Percentiles rank a stretch among this genome's conserved stretches.
Conservation (phyloP, 92 coral and sea anemone species). For the Parazoanthus atlanticus region DNA sequence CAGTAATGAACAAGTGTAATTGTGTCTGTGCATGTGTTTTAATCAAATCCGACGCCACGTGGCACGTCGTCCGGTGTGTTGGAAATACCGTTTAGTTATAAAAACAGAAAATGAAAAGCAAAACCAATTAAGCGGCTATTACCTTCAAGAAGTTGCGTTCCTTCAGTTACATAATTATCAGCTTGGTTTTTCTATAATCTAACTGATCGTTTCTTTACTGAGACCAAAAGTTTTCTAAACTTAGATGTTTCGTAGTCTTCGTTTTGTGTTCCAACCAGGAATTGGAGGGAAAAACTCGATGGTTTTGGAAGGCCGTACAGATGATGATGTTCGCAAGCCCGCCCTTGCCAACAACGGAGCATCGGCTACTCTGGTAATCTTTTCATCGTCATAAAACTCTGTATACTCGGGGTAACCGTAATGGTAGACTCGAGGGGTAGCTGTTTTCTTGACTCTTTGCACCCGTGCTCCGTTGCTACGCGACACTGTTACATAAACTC, state of each 20-base stretch:
- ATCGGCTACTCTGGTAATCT: background rate
- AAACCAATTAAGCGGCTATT: no score
- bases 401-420: slow-evolving; percentile 28
- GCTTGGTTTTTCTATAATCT: background rate
- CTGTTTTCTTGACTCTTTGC: slow-evolving; percentile 35
- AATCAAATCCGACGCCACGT: no score
- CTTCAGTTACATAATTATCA: background rate
- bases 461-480: slow-evolving; percentile 48
- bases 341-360: slow-evolving; percentile 11
- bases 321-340: slow-evolving; percentile 5
- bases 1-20: no score
- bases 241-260: slow-evolving; percentile 32
- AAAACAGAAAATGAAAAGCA: no score
- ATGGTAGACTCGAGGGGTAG: slow-evolving; percentile 3
- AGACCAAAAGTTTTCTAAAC: background rate
- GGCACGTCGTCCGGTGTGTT: no score
- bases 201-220: background rate
- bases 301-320: slow-evolving; percentile 2
- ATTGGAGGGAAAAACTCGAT: slow-evolving; percentile 38
- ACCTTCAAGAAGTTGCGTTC: background rate
- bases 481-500: slow-evolving; percentile 45
- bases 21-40: no score
- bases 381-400: slow-evolving; percentile 23
- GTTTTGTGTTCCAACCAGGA: slow-evolving; percentile 41
- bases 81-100: no score